Conservation (phyloP, 2,888 invertebrate species). For the Lacanobia oleracea region DNA sequence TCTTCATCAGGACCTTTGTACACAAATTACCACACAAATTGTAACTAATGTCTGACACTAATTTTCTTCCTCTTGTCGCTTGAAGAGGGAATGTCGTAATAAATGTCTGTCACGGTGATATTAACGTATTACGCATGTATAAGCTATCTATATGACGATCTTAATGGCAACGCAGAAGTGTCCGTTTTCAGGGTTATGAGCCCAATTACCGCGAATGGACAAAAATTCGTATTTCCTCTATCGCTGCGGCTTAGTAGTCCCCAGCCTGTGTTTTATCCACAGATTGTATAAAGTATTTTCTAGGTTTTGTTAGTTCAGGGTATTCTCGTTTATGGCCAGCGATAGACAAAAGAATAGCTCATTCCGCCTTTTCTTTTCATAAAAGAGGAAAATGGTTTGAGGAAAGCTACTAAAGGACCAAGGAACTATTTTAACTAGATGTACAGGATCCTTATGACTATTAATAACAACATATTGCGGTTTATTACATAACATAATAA, state of each 20-base stretch:
- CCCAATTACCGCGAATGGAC: slow-evolving; percentile 52
- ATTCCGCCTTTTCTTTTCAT: slow-evolving; percentile 2
- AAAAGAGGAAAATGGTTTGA: slow-evolving; percentile 28
- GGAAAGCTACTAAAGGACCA: slow-evolving; percentile 1
- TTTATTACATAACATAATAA: slow-evolving; percentile 9
- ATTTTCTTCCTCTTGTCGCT: slow-evolving; percentile 59
- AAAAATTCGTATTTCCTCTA: slow-evolving; percentile 56
- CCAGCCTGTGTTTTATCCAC: slow-evolving; percentile 30
- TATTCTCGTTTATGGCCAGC: slow-evolving; percentile 4
- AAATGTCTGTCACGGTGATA: slow-evolving; percentile 57
- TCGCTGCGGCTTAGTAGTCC: slow-evolving; percentile 24
- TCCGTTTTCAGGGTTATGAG: slow-evolving; percentile 56
- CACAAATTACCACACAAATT: slow-evolving; percentile 62
- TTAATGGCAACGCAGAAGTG: slow-evolving; percentile 49
- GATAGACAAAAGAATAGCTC: slow-evolving; percentile 10
- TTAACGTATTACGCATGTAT: slow-evolving; percentile 55
- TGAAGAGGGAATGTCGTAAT: slow-evolving; percentile 52
- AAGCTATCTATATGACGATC: slow-evolving; percentile 61
- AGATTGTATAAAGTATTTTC: slow-evolving; percentile 19
- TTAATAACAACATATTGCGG: slow-evolving; percentile 1
- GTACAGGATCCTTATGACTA: not conserved
- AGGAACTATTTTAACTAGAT: slow-evolving; percentile 8
- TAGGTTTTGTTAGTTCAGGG: slow-evolving; percentile 11
- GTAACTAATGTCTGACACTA: slow-evolving; percentile 64
- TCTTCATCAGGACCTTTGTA: slow-evolving; percentile 56